Evolutionary conservation across 2,888 invertebrate genomes (phyloP).

Genomic region (Xestia ashworthii): DNA sequence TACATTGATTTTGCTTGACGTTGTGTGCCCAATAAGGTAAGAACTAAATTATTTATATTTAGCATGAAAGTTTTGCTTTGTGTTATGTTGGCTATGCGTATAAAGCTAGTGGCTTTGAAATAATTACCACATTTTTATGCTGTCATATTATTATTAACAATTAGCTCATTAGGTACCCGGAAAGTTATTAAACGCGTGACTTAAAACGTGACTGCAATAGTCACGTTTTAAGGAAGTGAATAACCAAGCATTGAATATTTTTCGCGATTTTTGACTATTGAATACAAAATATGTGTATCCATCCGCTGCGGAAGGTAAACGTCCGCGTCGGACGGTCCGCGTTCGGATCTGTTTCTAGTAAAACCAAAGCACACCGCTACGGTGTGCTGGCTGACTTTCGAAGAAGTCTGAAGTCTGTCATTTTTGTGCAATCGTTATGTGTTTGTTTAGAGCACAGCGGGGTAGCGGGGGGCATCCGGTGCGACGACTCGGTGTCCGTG

Average conservation of each 20-base stretch:
- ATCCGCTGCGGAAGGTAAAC: slow-evolving; percentile 3
- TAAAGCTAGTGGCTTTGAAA: slow-evolving; percentile 46
- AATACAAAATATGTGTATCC: background rate
- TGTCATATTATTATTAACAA: slow-evolving; percentile 23
- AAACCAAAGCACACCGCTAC: background rate
- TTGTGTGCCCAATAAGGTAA: slow-evolving; percentile 73
- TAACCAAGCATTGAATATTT: background rate
- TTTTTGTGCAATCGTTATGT: slow-evolving; percentile 20
- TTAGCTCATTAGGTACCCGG: background rate
- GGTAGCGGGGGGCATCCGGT: slow-evolving; percentile 81
- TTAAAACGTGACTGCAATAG: background rate
- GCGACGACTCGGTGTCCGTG: slow-evolving; percentile 93
- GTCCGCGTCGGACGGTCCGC: slow-evolving; percentile 4
- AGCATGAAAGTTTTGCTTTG: slow-evolving; percentile 63
- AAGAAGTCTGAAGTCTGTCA: background rate
- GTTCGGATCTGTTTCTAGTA: background rate
- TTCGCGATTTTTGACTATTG: slow-evolving; percentile 34
- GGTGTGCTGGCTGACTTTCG: background rate
- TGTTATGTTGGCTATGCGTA: slow-evolving; percentile 59
- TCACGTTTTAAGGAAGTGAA: slow-evolving; percentile 2
- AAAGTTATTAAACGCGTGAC: background rate
- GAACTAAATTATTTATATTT: slow-evolving; percentile 59
- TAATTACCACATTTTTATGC: background rate
- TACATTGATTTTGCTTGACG: slow-evolving; percentile 71
- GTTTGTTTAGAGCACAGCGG: slow-evolving; percentile 84